These are phyloP conservation scores for Chrysoperla carnea DNA, from an alignment of 1,140 invertebrate genomes.

Conservation along the genomic window DNA sequence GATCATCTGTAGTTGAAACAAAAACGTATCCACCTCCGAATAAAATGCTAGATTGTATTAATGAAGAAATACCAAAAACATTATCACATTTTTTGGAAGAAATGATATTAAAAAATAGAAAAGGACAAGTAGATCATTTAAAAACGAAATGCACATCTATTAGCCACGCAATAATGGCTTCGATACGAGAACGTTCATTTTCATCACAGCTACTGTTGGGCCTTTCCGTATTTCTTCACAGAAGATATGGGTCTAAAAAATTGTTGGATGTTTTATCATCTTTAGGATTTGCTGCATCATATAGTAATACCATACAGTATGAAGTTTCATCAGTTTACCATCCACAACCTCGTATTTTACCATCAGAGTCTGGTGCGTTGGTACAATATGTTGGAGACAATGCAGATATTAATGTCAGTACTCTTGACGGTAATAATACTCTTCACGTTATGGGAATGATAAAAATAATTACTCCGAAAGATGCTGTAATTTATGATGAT, in stretches of 20 bases:
- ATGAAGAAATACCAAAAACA: not conserved
- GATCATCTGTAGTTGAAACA: conserved; percentile 4
- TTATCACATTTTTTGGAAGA: not conserved
- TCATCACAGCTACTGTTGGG: conserved; percentile 10
- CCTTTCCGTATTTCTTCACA: conserved; percentile 8
- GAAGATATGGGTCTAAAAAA: conserved; percentile 11
- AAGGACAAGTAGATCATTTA: not conserved
- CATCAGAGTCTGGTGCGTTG: conserved; percentile 6
- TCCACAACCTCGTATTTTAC: conserved; percentile 4
- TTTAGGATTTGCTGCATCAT: conserved; percentile 14
- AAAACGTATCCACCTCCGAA: not conserved
- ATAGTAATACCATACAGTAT: conserved; percentile 11
- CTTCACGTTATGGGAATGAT: conserved; percentile 15
- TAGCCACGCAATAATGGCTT: conserved; percentile 12
- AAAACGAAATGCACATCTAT: conserved; percentile 6
- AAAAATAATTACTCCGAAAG: not conserved
- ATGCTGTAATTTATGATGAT: not conserved
- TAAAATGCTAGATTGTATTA: not conserved
- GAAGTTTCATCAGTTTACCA: conserved; percentile 12
- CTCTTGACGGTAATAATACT: conserved; percentile 12
- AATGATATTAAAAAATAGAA: not conserved
- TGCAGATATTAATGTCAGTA: conserved; percentile 13
- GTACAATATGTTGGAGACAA: conserved; percentile 20
- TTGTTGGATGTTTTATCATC: conserved; percentile 9
- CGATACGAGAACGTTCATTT: conserved; percentile 12